Evolutionary conservation across 2,113 vertebrate species (phyloP), one percentile per base, ranked within the genome.

Genomic region (Athene noctua): DNA sequence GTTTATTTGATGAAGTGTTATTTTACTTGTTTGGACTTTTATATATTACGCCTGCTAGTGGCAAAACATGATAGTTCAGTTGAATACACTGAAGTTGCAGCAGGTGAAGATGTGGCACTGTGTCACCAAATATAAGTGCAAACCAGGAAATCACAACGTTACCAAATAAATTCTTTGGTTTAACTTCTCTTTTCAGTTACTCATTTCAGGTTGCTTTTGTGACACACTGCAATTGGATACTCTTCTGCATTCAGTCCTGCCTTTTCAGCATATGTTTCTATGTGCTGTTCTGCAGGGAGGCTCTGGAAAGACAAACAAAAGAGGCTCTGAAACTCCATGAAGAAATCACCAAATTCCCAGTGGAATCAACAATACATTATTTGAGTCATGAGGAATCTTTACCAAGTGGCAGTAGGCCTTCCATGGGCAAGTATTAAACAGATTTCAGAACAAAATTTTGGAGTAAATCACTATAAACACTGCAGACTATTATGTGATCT

Each of bases 341-440:
- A 96, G 90, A 96, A 90, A 84, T 81, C 65, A 59, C 70, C 80
- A 68, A 81, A 81, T 88, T 96, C 82, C 90, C 73, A 15, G 94
- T 92, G 92, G 95, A 97, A 85, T 57, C 88, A 44, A 63, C 95
- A 67, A 26, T 61, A 46, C 49, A 11, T 75, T 58, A 51, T 75
- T 55, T 70, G 51, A 77, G 73, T 74, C 90, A 65, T 73, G 94
- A 97, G 90, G 94, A 96, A 38, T 62, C 80, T 77, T 95, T 86
- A 63, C 63, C 94, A 77, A 90, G 77, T 71, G 61, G 65, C 63
- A n/a, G 52, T 38, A n/a, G 80, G 92, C 22, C 65, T 49, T 80
- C 49, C 10, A n/a, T 85, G 89, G 94, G 95, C 94, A 89, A 26
- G 92, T 66, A 36, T 29, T 55, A 49, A 84, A 54, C 30, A 72